These are phyloP conservation scores for Mesembrinibis cayennensis DNA, from an alignment of 2,113 vertebrate genomes.

Conservation along the genomic window DNA sequence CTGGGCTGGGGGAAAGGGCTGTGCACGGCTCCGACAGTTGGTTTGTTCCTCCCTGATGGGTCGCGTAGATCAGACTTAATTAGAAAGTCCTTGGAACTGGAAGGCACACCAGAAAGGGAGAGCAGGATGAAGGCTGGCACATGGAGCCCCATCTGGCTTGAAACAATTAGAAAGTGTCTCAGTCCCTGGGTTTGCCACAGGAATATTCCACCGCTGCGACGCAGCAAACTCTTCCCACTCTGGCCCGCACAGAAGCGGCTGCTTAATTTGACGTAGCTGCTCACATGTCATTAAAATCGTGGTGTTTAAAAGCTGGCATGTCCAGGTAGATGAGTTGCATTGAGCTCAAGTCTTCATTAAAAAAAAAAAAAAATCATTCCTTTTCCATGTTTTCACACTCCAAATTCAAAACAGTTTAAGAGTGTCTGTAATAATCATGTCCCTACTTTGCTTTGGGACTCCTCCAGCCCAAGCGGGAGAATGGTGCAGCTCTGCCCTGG, in stretches of 20 bases:
- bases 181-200: neutral
- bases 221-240: neutral
- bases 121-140: neutral
- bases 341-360: neutral
- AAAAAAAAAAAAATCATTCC: neutral
- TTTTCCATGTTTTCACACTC: neutral
- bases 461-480: neutral
- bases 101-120: neutral
- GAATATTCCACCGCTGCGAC: neutral
- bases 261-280: neutral
- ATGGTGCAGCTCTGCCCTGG: neutral
- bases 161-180: neutral
- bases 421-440: neutral
- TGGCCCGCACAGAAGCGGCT: neutral
- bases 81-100: neutral
- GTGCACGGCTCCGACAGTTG: neutral
- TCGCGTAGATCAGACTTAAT: neutral
- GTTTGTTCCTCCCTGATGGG: neutral
- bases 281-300: neutral
- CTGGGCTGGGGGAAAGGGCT: neutral
- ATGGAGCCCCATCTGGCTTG: neutral
- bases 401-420: neutral
- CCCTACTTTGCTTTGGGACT: neutral
- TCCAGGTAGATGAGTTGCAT: neutral
- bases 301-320: neutral